These are phyloP conservation scores for Spodoptera exigua DNA, from an alignment of 2,888 invertebrate species.

Conservation along the genomic window DNA sequence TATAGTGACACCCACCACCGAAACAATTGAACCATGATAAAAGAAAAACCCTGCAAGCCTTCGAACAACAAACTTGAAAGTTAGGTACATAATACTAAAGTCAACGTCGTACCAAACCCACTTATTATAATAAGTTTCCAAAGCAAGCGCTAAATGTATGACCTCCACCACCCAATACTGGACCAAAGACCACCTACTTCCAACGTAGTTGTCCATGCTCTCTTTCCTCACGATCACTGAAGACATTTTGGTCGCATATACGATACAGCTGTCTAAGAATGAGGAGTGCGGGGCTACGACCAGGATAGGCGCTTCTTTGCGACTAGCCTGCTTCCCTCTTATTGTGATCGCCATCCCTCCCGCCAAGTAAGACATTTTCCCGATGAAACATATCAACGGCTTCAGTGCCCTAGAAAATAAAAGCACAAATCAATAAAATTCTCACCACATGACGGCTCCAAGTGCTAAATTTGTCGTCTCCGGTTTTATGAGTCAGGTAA, in stretches of 20 bases:
- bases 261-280: slow-evolving; percentile 95
- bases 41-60: too few species aligned
- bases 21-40: too few species aligned
- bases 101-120: too few species aligned
- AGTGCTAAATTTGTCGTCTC: too few species aligned
- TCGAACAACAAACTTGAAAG: too few species aligned
- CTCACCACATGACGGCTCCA: neutral
- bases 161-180: slow-evolving; percentile 28
- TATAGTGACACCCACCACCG: too few species aligned
- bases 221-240: slow-evolving; percentile 95
- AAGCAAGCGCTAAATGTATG: too few species aligned
- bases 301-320: slow-evolving; percentile 95
- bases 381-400: slow-evolving; percentile 92
- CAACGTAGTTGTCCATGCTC: slow-evolving; percentile 94
- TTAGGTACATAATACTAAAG: too few species aligned
- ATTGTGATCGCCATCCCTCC: slow-evolving; percentile 94
- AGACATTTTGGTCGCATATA: slow-evolving; percentile 94
- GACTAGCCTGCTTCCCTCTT: slow-evolving; percentile 93
- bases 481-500: too few species aligned
- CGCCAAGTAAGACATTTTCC: slow-evolving; percentile 92
- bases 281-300: slow-evolving; percentile 97
- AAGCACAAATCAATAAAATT: slow-evolving; percentile 30
- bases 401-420: slow-evolving; percentile 86
- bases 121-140: too few species aligned
- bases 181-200: slow-evolving; percentile 91